Evolutionary conservation across 2,797 vertebrate genomes (phyloP), one percentile per base, ranked within the genome.

Genomic region (Danio aesculapii): DNA sequence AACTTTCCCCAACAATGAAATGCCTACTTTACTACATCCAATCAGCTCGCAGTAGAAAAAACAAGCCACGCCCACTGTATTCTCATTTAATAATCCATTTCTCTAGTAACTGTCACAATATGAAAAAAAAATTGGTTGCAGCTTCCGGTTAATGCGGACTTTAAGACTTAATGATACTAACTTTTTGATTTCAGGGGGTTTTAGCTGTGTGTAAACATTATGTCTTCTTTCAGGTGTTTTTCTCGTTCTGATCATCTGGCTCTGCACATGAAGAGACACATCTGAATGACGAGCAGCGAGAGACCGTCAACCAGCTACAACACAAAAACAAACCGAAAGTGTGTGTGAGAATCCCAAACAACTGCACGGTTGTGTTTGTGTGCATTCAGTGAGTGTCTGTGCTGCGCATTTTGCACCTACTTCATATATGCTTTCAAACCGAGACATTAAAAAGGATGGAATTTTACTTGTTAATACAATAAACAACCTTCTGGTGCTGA

Each of bases 241-340:
- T 99, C 98, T 88, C 97, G 97, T 86, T 99, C 97, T 7, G 97
- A 99, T 89, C 97, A 99, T 93, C 94, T 99, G 96, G 97, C 97
- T 78, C 96, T 99, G 93, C 97, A 99, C 96, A 98, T 98, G 97
- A 99, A 99, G 95, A 94, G 97, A 92, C 97, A 99, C 93, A 95
- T 97, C 92, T 99, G 95, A 96, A 89, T 72, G 88, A 81, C 30
- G 86, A 88, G 80, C 63, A 67, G 59, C 8, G 55, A 78, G 49
- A 52, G 16, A 14, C 14, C 41, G 17, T 71, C 39, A 59, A 82
- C 84, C 83, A 44, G 58, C 63, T 63, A 43, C 63, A 67, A 74
- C 72, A 61, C 88, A 79, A 82, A 19, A 75, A 62, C 30, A 14
- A 75, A 79, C 47, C 14, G n/a, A 49, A 16, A 30, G 58, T 44